A percentile compares a stretch with the other conserved stretches of the same genome.
Conservation (phyloP, 1,140 invertebrate species). For the Sitobion miscanthi region DNA sequence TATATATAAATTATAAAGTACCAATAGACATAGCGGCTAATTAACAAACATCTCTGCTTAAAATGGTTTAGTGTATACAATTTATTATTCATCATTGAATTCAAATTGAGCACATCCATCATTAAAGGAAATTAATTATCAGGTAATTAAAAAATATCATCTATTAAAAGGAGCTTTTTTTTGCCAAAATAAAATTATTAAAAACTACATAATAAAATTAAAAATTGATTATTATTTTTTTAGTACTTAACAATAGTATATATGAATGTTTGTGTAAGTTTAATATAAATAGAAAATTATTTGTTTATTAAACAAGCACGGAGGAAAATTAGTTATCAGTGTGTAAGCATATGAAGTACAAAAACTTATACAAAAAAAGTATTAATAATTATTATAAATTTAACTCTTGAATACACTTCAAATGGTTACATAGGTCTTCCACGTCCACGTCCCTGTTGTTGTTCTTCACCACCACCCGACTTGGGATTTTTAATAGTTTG, state of each 20-base stretch:
- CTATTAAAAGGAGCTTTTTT: neutral
- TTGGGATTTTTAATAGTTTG: constrained; percentile 96
- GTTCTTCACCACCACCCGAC: constrained; percentile 67
- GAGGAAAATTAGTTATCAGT: constrained; percentile 42
- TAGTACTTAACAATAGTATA: constrained; percentile 35
- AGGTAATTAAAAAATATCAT: neutral
- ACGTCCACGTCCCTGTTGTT: constrained; percentile 70
- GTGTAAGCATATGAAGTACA: constrained; percentile 40
- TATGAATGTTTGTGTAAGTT: constrained; percentile 26
- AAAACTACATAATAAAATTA: neutral
- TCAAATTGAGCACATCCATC: neutral
- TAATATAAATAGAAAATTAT: constrained; percentile 40
- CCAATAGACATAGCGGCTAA: too few species aligned
- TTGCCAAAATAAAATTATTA: constrained; percentile 16
- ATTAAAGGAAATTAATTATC: neutral
- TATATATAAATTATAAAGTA: too few species aligned
- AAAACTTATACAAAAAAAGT: constrained; percentile 54
- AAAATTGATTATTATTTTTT: constrained; percentile 32
- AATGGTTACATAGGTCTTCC: constrained; percentile 70
- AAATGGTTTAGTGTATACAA: too few species aligned
- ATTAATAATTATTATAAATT: constrained; percentile 52
- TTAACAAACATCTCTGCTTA: too few species aligned
- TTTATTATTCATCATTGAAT: neutral
- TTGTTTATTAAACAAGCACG: constrained; percentile 43
- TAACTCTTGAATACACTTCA: neutral